Conservation (phyloP, 1,140 invertebrate genomes). For the Hylaeus anthracinus region DNA sequence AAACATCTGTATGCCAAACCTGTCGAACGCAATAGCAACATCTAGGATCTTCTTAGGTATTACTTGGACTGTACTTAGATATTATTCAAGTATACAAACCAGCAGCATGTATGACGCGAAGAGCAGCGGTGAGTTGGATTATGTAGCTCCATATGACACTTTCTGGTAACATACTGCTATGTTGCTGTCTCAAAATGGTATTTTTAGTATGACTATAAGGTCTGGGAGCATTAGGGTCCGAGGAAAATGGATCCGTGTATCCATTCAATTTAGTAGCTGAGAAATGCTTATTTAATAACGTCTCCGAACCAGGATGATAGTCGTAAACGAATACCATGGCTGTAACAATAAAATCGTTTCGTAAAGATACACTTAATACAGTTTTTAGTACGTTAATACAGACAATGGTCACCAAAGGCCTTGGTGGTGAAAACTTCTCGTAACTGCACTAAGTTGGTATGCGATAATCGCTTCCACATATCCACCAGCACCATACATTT, state of each 20-base stretch:
- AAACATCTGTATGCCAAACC: constrained; percentile 88
- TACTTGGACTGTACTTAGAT: neutral
- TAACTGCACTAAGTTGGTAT: constrained; percentile 95
- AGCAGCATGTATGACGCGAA: constrained; percentile 94
- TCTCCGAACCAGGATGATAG: constrained; percentile 95
- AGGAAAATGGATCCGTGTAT: constrained; percentile 90
- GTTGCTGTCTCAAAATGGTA: constrained; percentile 85
- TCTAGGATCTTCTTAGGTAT: too few relatives aligned
- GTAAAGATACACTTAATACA: neutral
- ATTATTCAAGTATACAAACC: constrained; percentile 70
- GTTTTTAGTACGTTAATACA: constrained; percentile 74
- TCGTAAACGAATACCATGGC: constrained; percentile 98
- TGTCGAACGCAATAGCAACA: constrained; percentile 44
- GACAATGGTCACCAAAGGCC: constrained; percentile 97
- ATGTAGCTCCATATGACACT: constrained; percentile 97
- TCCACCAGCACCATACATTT: constrained; percentile 94
- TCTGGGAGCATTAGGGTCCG: constrained; percentile 90
- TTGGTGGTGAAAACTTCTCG: constrained; percentile 97
- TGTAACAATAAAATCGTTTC: constrained; percentile 77
- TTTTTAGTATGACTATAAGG: constrained; percentile 93
- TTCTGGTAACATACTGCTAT: constrained; percentile 91
- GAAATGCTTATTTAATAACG: constrained; percentile 93
- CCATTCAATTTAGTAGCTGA: constrained; percentile 86
- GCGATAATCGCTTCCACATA: constrained; percentile 95
- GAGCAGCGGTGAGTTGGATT: constrained; percentile 96